Conservation (phyloP, 2,113 vertebrate genomes). For the Solea senegalensis region DNA sequence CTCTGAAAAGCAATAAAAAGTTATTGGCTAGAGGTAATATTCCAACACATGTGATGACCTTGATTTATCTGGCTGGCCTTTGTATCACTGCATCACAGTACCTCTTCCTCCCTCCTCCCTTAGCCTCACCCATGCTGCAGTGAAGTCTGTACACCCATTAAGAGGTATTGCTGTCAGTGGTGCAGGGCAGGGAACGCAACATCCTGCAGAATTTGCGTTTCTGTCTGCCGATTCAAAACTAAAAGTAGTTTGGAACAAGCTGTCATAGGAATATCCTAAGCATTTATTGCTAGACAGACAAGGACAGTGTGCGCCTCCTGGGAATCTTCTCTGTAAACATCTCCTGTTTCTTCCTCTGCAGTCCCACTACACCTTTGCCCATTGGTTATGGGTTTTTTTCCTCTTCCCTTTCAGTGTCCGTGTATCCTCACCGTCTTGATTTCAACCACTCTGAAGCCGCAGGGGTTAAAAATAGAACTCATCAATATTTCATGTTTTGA, state of each 20-base stretch:
- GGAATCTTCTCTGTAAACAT: conserved; percentile 22
- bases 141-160: conserved; percentile 71
- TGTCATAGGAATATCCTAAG: conserved; percentile 37
- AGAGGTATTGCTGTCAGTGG: conserved; percentile 60
- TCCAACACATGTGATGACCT: conserved; percentile 71
- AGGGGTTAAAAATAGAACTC: conserved; percentile 74
- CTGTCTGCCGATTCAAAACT: conserved; percentile 57
- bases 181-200: conserved; percentile 51
- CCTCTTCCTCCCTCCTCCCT: conserved; percentile 63
- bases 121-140: conserved; percentile 75
- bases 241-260: conserved; percentile 50
- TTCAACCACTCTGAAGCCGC: conserved; percentile 58
- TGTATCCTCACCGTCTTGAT: conserved; percentile 38
- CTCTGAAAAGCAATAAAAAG: conserved; percentile 80
- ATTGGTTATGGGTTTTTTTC: conserved; percentile 2
- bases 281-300: conserved; percentile 31
- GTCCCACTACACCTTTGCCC: conserved; percentile 3
- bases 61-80: conserved; percentile 76
- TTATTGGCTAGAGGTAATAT: conserved; percentile 79
- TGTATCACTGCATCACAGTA: conserved; percentile 64
- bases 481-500: conserved; percentile 79
- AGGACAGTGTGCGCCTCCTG: conserved; percentile 25
- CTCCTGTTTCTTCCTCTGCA: conserved; percentile 35
- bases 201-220: conserved; percentile 64
- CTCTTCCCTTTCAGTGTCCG: conserved; percentile 8